Base-by-base conservation (phyloP, 2,113 vertebrate genomes). In the Pao palembangensis region DNA sequence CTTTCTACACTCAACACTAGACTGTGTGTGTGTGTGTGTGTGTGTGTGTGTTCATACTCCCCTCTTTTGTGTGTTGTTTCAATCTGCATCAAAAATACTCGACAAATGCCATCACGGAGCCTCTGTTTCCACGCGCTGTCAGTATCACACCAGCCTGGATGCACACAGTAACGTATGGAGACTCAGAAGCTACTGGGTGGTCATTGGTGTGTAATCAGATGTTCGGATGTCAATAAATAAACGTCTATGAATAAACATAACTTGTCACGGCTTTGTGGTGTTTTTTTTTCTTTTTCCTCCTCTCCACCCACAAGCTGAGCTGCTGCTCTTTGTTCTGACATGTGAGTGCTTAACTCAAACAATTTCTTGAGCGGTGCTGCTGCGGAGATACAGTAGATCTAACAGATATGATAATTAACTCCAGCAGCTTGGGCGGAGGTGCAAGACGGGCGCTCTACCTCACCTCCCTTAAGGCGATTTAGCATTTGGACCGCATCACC, bases 391-490 rank as follows among this genome's bases (percentile, higher is more conserved):
- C n/a, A n/a, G n/a, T n/a, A 17, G 43, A 64, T 47, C 64, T 56
- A 57, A 66, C 73, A 71, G 73, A 82, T 49, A 49, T 50, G 66
- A 62, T 77, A 81, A 79, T 56, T 44, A 3, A 56, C 58, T 56
- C 58, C 63, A 61, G 55, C 55, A 65, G 76, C 48, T 65, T 62
- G 38, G 21, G 58, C 23, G 51, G 61, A 61, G 69, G 55, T 20
- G 53, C 59, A 50, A 61, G 44, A 46, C 28, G n/a, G 34, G 48
- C 1, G 16, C 61, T 56, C 55, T 65, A 49, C 51, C 53, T 59
- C 20, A 64, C 76, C 78, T 78, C 67, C 74, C 75, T 76, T 85
- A 79, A 80, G 85, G 71, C 85, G 75, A 81, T 88, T 88, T 79
- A 85, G 76, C 68, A 80, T 85, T 73, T 80, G 68, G 73, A 83